Conservation (phyloP, 2,888 invertebrate genomes). For the Epiperipatus broadwayi region DNA sequence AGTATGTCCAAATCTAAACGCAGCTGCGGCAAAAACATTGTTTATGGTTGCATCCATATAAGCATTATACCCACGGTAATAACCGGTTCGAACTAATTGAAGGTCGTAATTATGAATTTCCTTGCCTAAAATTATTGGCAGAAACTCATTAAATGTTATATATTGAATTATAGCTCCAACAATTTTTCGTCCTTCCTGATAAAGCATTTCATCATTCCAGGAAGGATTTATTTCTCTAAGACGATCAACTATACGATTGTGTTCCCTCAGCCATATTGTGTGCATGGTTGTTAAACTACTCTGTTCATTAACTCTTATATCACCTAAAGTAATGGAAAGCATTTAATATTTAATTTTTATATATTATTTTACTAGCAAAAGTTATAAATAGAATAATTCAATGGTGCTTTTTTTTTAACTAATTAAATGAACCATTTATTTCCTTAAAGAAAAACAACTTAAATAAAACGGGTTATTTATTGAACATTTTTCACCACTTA, state of each 20-base stretch:
- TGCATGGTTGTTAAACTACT: conserved; percentile 17
- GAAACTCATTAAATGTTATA: conserved; percentile 19
- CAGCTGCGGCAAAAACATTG: conserved; percentile 74
- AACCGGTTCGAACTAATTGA: too few relatives aligned
- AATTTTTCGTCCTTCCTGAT: conserved; percentile 18
- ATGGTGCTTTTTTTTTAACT: too few relatives aligned
- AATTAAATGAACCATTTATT: too few relatives aligned
- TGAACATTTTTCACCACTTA: too few relatives aligned
- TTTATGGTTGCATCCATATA: conserved; percentile 69
- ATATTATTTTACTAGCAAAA: too few relatives aligned
- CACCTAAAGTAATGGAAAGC: too few relatives aligned
- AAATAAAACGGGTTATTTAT: too few relatives aligned
- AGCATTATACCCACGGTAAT: too few relatives aligned
- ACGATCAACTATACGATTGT: conserved; percentile 17
- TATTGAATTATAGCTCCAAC: conserved; percentile 18
- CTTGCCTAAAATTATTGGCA: conserved; percentile 17
- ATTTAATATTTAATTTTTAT: too few relatives aligned
- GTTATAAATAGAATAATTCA: too few relatives aligned
- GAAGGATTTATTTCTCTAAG: conserved; percentile 16
- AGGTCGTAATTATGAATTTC: conserved; percentile 60
- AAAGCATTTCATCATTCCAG: conserved; percentile 18
- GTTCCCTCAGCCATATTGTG: conserved; percentile 17
- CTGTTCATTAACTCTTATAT: conserved; percentile 18
- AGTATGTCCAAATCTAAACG: conserved; percentile 76
- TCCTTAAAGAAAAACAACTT: too few relatives aligned